Evolutionary conservation across 1,140 invertebrate species (phyloP).

Genomic region (Goniozus legneri): DNA sequence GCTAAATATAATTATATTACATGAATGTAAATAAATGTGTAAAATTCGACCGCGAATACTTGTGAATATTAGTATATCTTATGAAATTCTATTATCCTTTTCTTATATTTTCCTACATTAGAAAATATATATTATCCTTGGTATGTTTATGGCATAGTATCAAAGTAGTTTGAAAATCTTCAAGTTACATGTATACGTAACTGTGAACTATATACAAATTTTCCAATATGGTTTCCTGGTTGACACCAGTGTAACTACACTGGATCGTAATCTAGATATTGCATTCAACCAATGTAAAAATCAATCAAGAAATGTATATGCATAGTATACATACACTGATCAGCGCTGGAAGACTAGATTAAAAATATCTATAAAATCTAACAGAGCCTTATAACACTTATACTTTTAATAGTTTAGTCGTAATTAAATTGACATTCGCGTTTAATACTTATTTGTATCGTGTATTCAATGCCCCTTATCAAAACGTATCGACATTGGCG

Average conservation of each 20-base stretch:
- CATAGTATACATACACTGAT: too few relatives aligned
- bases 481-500: too few relatives aligned
- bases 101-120: too few relatives aligned
- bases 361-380: conserved; percentile 34
- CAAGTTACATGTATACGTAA: conserved; percentile 3
- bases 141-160: conserved; percentile 17
- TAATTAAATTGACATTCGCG: too few relatives aligned
- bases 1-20: too few relatives aligned
- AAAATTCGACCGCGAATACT: conserved; percentile 1
- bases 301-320: too few relatives aligned
- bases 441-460: too few relatives aligned
- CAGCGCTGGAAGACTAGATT: conserved; percentile 41
- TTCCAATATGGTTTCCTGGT: conserved; percentile 9
- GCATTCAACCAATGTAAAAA: too few relatives aligned
- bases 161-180: conserved; percentile 12
- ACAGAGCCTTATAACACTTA: conserved; percentile 22
- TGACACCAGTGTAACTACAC: conserved; percentile 9
- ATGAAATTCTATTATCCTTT: too few relatives aligned
- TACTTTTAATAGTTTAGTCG: too few relatives aligned
- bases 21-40: background rate
- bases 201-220: conserved; percentile 20
- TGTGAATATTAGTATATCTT: too few relatives aligned
- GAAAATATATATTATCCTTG: conserved; percentile 17
- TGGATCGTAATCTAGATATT: conserved; percentile 1
- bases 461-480: too few relatives aligned